These are phyloP conservation scores for Drosophila anomelani DNA, from an alignment of 2,888 invertebrate species.

Conservation along the genomic window DNA sequence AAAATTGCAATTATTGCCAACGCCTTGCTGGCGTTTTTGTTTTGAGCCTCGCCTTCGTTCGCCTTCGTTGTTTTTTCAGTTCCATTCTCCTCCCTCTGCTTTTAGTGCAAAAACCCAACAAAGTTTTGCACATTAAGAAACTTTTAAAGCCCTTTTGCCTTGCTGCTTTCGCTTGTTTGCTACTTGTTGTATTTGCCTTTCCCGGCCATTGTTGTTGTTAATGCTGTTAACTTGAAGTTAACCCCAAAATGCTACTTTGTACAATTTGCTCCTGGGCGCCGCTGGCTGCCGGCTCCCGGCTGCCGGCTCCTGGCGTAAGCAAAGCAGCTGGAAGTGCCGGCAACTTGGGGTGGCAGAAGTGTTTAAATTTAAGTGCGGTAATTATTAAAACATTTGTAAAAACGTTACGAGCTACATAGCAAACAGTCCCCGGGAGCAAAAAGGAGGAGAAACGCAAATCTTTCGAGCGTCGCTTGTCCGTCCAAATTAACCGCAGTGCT, in stretches of 20 bases:
- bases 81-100: slow-evolving; percentile 4
- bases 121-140: slow-evolving; percentile 55
- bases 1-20: slow-evolving; percentile 68
- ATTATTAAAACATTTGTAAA: slow-evolving; percentile 52
- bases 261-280: slow-evolving; percentile 53
- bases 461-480: slow-evolving; percentile 11
- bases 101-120: slow-evolving; percentile 41
- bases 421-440: slow-evolving; percentile 11
- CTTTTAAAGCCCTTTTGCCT: slow-evolving; percentile 48
- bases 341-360: slow-evolving; percentile 27
- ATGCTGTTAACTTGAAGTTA: slow-evolving; percentile 63
- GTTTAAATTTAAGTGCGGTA: slow-evolving; percentile 52
- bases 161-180: slow-evolving; percentile 32
- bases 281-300: neutral
- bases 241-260: slow-evolving; percentile 70
- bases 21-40: slow-evolving; percentile 24
- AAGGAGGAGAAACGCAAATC: slow-evolving; percentile 3
- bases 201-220: slow-evolving; percentile 55
- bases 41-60: slow-evolving; percentile 15
- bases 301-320: slow-evolving; percentile 9
- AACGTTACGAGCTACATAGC: slow-evolving; percentile 22
- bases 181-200: slow-evolving; percentile 53
- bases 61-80: neutral
- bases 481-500: slow-evolving; percentile 32
- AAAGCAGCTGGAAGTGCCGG: slow-evolving; percentile 33